These are phyloP conservation scores for Tenthredo amoena DNA, from an alignment of 2,888 invertebrate species.

Conservation along the genomic window DNA sequence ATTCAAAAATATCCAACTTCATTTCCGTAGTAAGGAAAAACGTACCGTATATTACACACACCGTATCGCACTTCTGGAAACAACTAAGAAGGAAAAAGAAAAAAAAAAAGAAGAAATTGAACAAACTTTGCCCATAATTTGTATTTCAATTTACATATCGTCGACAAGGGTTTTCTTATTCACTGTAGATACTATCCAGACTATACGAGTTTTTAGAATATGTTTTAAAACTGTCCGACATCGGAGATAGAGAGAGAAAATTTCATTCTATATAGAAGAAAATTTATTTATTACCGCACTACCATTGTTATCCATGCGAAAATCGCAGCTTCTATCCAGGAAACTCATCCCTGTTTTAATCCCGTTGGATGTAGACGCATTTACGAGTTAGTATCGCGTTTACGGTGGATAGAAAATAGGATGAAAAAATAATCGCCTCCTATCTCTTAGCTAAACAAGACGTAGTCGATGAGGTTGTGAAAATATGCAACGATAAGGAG, in stretches of 20 bases:
- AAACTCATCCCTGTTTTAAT: background rate
- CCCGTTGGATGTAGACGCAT: background rate
- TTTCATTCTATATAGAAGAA: background rate
- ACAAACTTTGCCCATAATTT: conserved; percentile 40
- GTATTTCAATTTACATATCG: conserved; percentile 45
- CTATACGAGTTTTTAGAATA: background rate
- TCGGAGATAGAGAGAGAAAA: background rate
- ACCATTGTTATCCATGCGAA: background rate
- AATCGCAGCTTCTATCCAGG: background rate
- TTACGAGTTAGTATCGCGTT: background rate
- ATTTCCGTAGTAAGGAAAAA: background rate
- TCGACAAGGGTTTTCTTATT: conserved; percentile 28
- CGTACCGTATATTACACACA: background rate
- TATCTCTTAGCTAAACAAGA: background rate
- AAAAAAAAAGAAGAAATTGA: background rate
- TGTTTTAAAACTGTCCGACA: conserved; percentile 1
- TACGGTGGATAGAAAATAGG: background rate
- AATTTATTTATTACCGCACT: background rate
- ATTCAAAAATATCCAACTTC: conserved; percentile 15
- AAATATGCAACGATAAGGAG: conserved; percentile 52
- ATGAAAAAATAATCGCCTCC: conserved; percentile 10
- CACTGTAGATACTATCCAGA: background rate
- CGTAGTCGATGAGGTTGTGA: conserved; percentile 50
- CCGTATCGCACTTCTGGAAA: background rate
- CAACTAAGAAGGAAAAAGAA: background rate